phyloP scores from a whole-genome alignment of 1,140 invertebrate species.

The Drosophila biarmipes region DNA sequence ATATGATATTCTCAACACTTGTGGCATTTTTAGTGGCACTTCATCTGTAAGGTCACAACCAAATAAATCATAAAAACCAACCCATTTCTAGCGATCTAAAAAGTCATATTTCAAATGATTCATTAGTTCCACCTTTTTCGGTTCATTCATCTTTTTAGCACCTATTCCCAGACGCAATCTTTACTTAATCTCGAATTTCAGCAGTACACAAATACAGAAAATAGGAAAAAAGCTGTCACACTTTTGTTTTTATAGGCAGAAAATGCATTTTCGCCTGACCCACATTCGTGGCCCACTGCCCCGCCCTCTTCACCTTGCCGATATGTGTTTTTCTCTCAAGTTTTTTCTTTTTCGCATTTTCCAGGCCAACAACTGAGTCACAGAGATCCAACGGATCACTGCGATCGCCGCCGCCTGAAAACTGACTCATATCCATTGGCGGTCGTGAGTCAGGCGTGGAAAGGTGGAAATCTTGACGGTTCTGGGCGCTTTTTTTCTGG shows the following conservation, averaged over 20 bases:
- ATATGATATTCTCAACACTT: no score
- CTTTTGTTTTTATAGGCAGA: constrained; percentile 24
- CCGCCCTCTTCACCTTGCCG: constrained; percentile 23
- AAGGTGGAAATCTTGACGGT: constrained; percentile 14
- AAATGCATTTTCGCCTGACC: constrained; percentile 66
- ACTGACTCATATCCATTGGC: constrained; percentile 36
- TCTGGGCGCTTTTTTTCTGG: neutral
- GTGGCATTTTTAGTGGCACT: neutral
- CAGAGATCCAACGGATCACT: constrained; percentile 18
- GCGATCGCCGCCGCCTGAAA: neutral
- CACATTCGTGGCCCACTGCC: constrained; percentile 38
- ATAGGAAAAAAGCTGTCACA: no score
- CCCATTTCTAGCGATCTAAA: neutral
- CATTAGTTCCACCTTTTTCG: constrained; percentile 1
- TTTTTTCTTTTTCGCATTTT: constrained; percentile 12
- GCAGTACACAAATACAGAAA: neutral
- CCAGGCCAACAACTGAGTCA: constrained; percentile 32
- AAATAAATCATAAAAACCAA: constrained; percentile 1
- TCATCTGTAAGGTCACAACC: constrained; percentile 5
- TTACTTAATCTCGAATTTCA: constrained; percentile 31
- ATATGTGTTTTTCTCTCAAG: neutral
- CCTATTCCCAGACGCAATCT: constrained; percentile 10
- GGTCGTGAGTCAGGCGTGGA: constrained; percentile 32
- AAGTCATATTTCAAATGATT: constrained; percentile 12
- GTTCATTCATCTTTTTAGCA: constrained; percentile 24